These are phyloP conservation scores for Hylaea fasciaria DNA, from an alignment of 2,888 invertebrate species.

Conservation along the genomic window DNA sequence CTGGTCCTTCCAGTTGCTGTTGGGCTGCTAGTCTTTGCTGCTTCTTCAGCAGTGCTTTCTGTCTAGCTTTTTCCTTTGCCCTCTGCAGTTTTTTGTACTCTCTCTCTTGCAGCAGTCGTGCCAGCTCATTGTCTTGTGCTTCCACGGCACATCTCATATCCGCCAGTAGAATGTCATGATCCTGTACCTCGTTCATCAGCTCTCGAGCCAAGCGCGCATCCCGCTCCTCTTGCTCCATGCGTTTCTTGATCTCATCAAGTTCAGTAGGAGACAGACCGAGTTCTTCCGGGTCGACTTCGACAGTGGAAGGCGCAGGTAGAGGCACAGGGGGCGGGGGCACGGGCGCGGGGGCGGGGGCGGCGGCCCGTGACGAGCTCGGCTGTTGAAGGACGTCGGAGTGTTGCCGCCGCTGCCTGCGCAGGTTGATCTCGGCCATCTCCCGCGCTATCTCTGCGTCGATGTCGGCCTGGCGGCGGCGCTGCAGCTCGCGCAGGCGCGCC, in stretches of 20 bases:
- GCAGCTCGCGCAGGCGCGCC: constrained; percentile 64
- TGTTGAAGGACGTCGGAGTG: constrained; percentile 63
- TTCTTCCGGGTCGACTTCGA: constrained; percentile 66
- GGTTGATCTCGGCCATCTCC: constrained; percentile 79
- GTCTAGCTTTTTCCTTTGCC: constrained; percentile 78
- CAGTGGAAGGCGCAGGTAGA: constrained; percentile 33
- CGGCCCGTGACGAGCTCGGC: constrained; percentile 69
- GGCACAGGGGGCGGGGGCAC: constrained; percentile 42
- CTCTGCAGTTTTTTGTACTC: constrained; percentile 79
- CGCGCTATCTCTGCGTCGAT: constrained; percentile 78
- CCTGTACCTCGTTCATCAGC: constrained; percentile 70
- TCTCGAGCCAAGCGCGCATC: constrained; percentile 75
- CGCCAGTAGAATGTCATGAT: constrained; percentile 68
- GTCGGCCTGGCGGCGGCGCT: constrained; percentile 75
- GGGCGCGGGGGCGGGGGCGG: constrained; percentile 50
- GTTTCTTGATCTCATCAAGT: constrained; percentile 70
- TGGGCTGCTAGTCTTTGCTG: constrained; percentile 69
- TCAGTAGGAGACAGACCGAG: constrained; percentile 73
- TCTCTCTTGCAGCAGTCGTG: constrained; percentile 74
- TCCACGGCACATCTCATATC: constrained; percentile 81
- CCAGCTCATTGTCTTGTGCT: constrained; percentile 79
- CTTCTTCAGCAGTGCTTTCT: constrained; percentile 77
- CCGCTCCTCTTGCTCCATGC: constrained; percentile 76
- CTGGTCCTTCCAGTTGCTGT: constrained; percentile 46
- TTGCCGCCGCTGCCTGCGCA: constrained; percentile 69